Evolutionary conservation across 2,888 invertebrate species (phyloP), one percentile per base, ranked within the genome.

Genomic region (Ochropleura leucogaster): DNA sequence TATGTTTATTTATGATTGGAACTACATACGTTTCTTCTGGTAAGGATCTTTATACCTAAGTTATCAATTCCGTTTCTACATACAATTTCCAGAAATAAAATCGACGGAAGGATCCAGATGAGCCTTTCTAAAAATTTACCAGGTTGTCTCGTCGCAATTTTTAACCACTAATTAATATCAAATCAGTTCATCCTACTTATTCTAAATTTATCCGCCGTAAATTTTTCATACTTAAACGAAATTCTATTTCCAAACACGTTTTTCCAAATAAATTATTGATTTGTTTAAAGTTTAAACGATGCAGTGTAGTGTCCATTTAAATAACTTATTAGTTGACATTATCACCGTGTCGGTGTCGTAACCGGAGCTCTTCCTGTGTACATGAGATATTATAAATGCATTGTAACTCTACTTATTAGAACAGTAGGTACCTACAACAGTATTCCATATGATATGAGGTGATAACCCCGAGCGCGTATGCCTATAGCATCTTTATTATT

Each of bases 341-440:
- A 84, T 82, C 75, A 76, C 57, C 63, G 76, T 69, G 70, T 60
- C 72, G 66, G 77, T 87, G 77, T 85, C 72, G 87, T 82, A 87
- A 87, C 73, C 66, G 66, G 83, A 88, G 81, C 80, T 77, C 85
- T 88, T 88, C 88, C 88, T 87, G 87, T 84, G 79, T 77, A 66
- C 84, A 65, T 46, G 59, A 53, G 68, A 80, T 85, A 79, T 75
- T 74, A 75, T 72, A 73, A 81, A 79, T 76, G 81, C 86, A 86
- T 86, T 81, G 74, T 80, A 80, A 75, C 71, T 74, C 72, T 66
- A 79, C 30, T 59, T 72, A 77, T 60, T 80, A 77, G 79, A 80
- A 80, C 80, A 79, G 83, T 85, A 85, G 60, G 68, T 72, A 77
- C 63, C 44, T 62, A 62, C 62, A 44, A 44, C 44, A 44, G 62